phyloP scores from a whole-genome alignment of 2,888 invertebrate genomes.

The Chymomyza procnemis region DNA sequence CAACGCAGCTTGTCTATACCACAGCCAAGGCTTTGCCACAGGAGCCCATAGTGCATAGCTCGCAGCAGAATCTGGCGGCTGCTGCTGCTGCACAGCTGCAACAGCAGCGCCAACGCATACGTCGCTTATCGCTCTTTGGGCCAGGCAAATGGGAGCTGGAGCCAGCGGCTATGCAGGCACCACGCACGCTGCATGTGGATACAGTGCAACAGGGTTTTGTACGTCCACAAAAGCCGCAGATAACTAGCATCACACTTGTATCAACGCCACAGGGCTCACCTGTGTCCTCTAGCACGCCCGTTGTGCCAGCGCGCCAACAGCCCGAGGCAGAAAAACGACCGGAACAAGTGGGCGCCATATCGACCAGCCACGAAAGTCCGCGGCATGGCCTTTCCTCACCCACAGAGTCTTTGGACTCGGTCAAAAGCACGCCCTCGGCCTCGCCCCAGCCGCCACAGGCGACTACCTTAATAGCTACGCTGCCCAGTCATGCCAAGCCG shows the following conservation, averaged over 20 bases:
- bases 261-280: slow-evolving; percentile 78
- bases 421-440: slow-evolving; percentile 52
- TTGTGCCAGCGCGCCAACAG: slow-evolving; percentile 51
- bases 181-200: slow-evolving; percentile 51
- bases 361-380: slow-evolving; percentile 89
- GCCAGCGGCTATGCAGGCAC: neutral
- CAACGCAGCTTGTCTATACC: slow-evolving; percentile 8
- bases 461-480: slow-evolving; percentile 36
- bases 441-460: slow-evolving; percentile 76
- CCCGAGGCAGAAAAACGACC: slow-evolving; percentile 81
- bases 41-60: slow-evolving; percentile 53
- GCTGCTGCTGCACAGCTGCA: slow-evolving; percentile 45
- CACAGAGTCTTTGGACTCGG: slow-evolving; percentile 76
- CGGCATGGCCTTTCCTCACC: slow-evolving; percentile 83
- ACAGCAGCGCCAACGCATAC: slow-evolving; percentile 70
- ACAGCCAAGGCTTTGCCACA: slow-evolving; percentile 37
- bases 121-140: slow-evolving; percentile 46
- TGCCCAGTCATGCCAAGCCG: slow-evolving; percentile 74
- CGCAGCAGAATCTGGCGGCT: slow-evolving; percentile 21
- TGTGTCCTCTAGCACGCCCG: slow-evolving; percentile 64
- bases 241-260: slow-evolving; percentile 73
- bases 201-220: slow-evolving; percentile 44
- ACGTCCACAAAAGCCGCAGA: slow-evolving; percentile 53
- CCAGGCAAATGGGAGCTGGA: slow-evolving; percentile 50
- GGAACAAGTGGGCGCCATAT: slow-evolving; percentile 90